Evolutionary conservation across 2,113 vertebrate species (phyloP).

Genomic region (Balaeniceps rex): DNA sequence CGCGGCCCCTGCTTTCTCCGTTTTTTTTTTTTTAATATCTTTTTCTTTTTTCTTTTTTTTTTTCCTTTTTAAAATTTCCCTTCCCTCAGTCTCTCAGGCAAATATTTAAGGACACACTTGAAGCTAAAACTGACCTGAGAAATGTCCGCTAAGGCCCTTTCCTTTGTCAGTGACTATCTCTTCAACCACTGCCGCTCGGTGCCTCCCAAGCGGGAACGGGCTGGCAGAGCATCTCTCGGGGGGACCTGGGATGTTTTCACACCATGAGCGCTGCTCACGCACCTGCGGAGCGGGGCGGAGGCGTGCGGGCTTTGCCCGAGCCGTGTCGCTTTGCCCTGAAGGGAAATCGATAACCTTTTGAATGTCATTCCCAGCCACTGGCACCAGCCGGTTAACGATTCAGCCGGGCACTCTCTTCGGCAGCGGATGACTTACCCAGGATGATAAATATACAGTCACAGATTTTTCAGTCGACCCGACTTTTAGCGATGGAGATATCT

Average conservation of each 20-base stretch:
- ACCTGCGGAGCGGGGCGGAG: background rate
- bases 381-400: background rate
- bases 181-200: background rate
- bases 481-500: background rate
- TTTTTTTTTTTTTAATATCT: too few relatives aligned
- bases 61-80: background rate
- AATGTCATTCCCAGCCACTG: background rate
- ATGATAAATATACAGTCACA: background rate
- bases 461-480: background rate
- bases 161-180: background rate
- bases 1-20: background rate
- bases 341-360: background rate
- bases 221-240: background rate
- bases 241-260: background rate
- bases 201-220: background rate
- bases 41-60: background rate
- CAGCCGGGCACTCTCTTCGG: background rate
- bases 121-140: background rate
- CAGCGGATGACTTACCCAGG: background rate
- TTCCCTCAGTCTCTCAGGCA: background rate
- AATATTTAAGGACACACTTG: background rate
- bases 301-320: background rate
- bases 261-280: background rate
- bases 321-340: background rate
- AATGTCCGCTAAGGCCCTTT: fast-evolving